Evolutionary conservation across 1,140 invertebrate genomes (phyloP).

Genomic region (Druon quercuslanigerum): DNA sequence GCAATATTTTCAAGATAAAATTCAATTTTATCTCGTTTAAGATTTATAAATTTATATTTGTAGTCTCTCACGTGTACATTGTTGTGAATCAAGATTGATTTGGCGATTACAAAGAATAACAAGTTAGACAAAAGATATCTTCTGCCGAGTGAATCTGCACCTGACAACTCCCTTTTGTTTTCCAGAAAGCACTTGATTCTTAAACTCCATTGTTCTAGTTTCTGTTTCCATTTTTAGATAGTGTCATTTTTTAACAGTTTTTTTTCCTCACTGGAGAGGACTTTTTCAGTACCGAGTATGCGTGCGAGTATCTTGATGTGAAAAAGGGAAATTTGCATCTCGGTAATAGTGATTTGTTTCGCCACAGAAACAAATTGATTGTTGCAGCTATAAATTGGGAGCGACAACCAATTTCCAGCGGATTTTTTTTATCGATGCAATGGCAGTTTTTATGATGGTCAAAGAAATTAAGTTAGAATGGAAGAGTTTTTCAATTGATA

Average conservation of each 20-base stretch:
- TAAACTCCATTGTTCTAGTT: neutral
- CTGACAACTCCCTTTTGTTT: constrained; percentile 2
- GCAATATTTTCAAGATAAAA: too few relatives aligned
- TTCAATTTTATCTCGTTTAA: too few relatives aligned
- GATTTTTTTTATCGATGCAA: neutral
- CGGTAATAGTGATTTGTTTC: constrained; percentile 15
- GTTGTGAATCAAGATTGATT: neutral
- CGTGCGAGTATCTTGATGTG: neutral
- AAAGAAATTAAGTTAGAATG: constrained; percentile 13
- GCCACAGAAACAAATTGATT: constrained; percentile 9
- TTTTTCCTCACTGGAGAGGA: neutral
- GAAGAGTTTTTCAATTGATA: neutral
- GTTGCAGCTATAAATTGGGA: constrained; percentile 10
- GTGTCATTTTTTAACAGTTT: neutral
- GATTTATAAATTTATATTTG: too few relatives aligned
- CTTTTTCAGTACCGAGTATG: neutral
- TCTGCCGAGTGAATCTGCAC: neutral
- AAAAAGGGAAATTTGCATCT: constrained; percentile 2
- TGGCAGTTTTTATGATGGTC: too few relatives aligned
- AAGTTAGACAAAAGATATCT: neutral
- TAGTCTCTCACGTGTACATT: too few relatives aligned
- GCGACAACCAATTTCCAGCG: neutral
- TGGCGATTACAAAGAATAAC: neutral
- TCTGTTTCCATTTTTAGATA: neutral
- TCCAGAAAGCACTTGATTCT: neutral